These are phyloP conservation scores for Actinernus sp. DNA, from an alignment of 92 coral and sea anemone species.

Conservation along the genomic window DNA sequence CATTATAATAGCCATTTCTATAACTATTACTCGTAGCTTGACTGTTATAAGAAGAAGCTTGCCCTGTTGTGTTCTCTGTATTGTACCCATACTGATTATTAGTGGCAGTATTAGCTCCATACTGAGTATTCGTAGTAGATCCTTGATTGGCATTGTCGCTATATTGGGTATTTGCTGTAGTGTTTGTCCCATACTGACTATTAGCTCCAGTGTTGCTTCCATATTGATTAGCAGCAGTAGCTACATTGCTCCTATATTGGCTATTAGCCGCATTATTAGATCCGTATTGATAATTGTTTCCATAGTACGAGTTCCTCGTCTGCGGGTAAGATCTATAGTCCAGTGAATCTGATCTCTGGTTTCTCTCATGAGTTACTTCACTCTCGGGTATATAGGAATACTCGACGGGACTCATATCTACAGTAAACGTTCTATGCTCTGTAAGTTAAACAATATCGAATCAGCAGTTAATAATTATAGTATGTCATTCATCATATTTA, in stretches of 20 bases:
- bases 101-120: neutral
- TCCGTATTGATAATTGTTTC: slow-evolving; percentile 9
- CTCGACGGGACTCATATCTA: slow-evolving; percentile 63
- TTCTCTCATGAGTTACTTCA: neutral
- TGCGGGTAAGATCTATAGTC: neutral
- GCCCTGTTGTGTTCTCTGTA: neutral
- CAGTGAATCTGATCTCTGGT: neutral
- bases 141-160: neutral
- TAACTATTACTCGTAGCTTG: slow-evolving; percentile 4
- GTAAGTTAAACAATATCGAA: no score
- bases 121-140: neutral
- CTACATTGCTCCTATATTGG: slow-evolving; percentile 11
- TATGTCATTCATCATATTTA: no score
- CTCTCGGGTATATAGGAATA: slow-evolving; percentile 62
- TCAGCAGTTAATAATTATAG: no score
- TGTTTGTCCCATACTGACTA: slow-evolving; percentile 15
- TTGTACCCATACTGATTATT: neutral
- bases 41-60: neutral
- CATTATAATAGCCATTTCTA: neutral
- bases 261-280: neutral
- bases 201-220: slow-evolving; percentile 9
- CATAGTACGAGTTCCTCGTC: slow-evolving; percentile 7
- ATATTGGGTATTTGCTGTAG: slow-evolving; percentile 21
- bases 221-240: slow-evolving; percentile 3
- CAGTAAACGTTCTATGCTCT: slow-evolving; percentile 70